A percentile compares a stretch with the other conserved stretches of the same genome.
These are phyloP conservation scores for Agonopterix heracliana DNA, from an alignment of 2,888 invertebrate species.

Conservation along the genomic window DNA sequence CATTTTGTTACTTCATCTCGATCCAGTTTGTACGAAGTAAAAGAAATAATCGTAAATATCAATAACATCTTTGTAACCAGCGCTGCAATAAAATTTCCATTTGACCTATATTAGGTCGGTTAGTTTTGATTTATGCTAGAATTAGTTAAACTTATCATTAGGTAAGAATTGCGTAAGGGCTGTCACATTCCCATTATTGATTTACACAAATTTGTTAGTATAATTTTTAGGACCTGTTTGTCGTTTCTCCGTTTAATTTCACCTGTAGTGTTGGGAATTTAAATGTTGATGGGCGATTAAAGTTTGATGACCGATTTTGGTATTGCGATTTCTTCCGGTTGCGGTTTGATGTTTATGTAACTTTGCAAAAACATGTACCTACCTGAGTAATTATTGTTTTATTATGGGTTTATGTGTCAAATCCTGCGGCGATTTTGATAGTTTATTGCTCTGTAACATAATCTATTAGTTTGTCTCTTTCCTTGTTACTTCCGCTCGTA, in stretches of 20 bases:
- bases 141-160: constrained; percentile 2
- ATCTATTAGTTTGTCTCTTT: too few species aligned
- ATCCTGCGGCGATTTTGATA: too few species aligned
- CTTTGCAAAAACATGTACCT: neutral
- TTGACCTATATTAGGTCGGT: constrained; percentile 19
- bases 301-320: constrained; percentile 12
- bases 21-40: neutral
- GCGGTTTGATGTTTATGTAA: constrained; percentile 8
- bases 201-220: constrained; percentile 34
- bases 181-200: constrained; percentile 29
- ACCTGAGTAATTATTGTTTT: neutral
- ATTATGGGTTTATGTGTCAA: too few species aligned
- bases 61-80: neutral
- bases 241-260: constrained; percentile 42
- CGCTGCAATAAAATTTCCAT: constrained; percentile 24
- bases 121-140: constrained; percentile 18
- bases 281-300: constrained; percentile 35
- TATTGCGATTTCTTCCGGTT: constrained; percentile 21
- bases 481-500: too few species aligned
- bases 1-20: too few species aligned
- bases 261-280: constrained; percentile 35
- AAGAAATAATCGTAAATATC: neutral
- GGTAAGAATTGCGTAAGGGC: constrained; percentile 25
- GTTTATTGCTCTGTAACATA: too few species aligned
- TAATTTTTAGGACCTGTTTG: constrained; percentile 26